phyloP scores from a whole-genome alignment of 2,888 invertebrate species.

The Tetragnatha montana region DNA sequence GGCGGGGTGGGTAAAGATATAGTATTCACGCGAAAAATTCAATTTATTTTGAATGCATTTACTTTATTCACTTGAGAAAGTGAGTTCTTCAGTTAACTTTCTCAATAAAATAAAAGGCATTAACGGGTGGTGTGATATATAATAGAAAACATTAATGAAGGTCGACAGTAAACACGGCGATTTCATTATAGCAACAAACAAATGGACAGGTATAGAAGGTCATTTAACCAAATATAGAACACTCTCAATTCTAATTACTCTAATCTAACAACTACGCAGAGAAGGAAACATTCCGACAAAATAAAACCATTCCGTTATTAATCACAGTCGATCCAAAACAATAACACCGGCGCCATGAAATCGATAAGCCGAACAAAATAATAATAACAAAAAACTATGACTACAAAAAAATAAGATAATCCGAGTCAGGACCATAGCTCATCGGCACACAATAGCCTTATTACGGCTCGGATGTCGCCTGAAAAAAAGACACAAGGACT shows the following conservation, averaged over 20 bases:
- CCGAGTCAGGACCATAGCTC: neutral
- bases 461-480: slow-evolving; percentile 5
- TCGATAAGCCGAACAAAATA: neutral
- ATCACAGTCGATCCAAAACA: neutral
- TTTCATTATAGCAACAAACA: too few species aligned
- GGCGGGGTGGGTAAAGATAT: too few species aligned
- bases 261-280: neutral
- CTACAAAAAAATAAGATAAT: slow-evolving; percentile 10
- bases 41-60: too few species aligned
- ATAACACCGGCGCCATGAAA: neutral
- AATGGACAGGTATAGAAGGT: too few species aligned
- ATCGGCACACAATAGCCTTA: slow-evolving; percentile 43
- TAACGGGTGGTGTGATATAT: too few species aligned
- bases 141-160: too few species aligned
- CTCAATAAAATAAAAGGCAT: too few species aligned
- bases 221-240: neutral
- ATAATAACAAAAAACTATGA: neutral
- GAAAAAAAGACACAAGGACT: neutral
- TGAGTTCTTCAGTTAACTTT: too few species aligned
- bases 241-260: neutral
- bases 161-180: too few species aligned
- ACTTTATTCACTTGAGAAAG: too few species aligned
- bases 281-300: neutral
- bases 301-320: neutral
- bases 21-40: too few species aligned